These are phyloP conservation scores for Procambarus clarkii DNA, from an alignment of 1,140 invertebrate species.

Conservation along the genomic window DNA sequence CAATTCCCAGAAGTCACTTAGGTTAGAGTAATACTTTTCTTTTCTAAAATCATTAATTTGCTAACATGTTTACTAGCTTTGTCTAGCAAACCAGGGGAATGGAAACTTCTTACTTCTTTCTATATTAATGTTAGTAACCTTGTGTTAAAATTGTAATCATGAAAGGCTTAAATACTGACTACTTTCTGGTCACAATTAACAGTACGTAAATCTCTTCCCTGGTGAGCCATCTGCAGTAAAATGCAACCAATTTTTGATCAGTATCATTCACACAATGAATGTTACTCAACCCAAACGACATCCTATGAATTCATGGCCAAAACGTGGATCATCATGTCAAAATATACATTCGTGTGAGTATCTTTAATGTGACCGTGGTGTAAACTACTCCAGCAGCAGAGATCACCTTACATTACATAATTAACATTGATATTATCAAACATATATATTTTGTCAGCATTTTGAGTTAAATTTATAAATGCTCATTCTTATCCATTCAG, in stretches of 20 bases:
- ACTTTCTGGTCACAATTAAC: background rate
- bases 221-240: background rate
- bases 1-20: constrained; percentile 26
- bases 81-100: constrained; percentile 15
- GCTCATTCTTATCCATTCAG: background rate
- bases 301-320: constrained; percentile 26
- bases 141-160: too few species aligned
- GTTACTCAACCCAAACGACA: constrained; percentile 21
- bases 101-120: background rate
- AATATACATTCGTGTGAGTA: background rate
- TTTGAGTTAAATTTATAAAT: background rate
- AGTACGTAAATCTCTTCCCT: background rate
- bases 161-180: background rate
- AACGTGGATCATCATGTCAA: background rate
- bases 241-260: background rate
- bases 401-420: background rate
- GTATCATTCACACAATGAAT: too few species aligned
- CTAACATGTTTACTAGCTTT: background rate
- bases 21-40: constrained; percentile 1
- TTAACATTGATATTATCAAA: background rate
- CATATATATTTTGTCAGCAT: background rate
- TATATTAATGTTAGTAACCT: background rate
- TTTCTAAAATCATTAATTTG: background rate
- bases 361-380: constrained; percentile 9
- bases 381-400: constrained; percentile 2